phyloP scores from a whole-genome alignment of 1,140 invertebrate species.

The Zeugodacus cucurbitae region DNA sequence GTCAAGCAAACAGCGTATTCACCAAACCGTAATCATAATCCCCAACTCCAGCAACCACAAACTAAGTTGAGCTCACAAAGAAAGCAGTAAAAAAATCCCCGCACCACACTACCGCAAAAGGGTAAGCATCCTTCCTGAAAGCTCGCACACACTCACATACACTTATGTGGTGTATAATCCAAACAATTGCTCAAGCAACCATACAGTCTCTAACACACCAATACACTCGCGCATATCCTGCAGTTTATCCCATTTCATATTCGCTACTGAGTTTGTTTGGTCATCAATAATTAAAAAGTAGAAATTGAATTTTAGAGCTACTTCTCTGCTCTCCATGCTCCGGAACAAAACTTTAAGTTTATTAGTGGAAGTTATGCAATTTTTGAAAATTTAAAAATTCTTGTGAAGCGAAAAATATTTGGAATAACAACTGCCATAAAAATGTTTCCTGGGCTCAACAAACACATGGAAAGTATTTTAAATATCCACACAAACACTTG shows the following conservation, averaged over 20 bases:
- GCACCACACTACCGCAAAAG: too few relatives aligned
- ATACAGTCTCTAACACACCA: background rate
- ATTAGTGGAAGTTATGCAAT: too few relatives aligned
- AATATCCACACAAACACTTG: too few relatives aligned
- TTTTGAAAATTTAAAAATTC: too few relatives aligned
- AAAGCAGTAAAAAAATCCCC: background rate
- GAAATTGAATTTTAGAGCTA: background rate
- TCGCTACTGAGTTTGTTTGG: background rate
- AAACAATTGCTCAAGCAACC: background rate
- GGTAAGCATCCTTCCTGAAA: background rate
- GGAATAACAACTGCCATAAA: too few relatives aligned
- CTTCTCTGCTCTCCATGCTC: background rate
- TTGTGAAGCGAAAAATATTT: too few relatives aligned
- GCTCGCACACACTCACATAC: background rate
- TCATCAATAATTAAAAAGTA: constrained; percentile 27
- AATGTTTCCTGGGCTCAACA: too few relatives aligned
- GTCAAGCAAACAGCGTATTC: background rate
- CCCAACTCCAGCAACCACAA: background rate
- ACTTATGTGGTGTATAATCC: background rate
- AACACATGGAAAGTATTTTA: too few relatives aligned
- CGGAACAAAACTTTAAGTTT: background rate
- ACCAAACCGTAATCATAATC: background rate
- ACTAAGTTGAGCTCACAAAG: background rate
- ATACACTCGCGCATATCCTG: background rate
- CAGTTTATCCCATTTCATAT: background rate